Conservation (phyloP, 2,797 vertebrate genomes). For the Graptemys geographica region DNA sequence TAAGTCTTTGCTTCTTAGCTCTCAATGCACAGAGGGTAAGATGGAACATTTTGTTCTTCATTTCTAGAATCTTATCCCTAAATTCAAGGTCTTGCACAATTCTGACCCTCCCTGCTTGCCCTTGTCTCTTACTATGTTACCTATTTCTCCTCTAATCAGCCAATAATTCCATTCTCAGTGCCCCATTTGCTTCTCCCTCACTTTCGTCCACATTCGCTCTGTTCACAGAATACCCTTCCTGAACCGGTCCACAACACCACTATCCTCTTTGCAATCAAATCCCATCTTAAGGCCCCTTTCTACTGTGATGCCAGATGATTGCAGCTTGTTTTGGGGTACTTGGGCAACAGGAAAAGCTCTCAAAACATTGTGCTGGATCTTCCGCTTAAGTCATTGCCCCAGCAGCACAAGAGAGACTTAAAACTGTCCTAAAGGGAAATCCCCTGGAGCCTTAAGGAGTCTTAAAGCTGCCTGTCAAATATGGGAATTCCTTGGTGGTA, state of each 20-base stretch:
- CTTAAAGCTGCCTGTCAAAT: too few species aligned
- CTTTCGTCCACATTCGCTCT: not conserved
- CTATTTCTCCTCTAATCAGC: not conserved
- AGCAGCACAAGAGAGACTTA: too few species aligned
- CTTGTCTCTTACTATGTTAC: slow-evolving; percentile 18
- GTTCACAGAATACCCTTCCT: not conserved
- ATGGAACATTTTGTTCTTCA: not conserved
- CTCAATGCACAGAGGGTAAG: not conserved
- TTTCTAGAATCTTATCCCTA: slow-evolving; percentile 10
- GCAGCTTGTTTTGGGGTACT: fast-evolving
- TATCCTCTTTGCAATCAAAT: not conserved
- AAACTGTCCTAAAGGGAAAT: too few species aligned
- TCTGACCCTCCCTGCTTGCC: not conserved
- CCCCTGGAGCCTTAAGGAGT: too few species aligned
- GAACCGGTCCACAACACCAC: not conserved
- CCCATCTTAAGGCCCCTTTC: not conserved
- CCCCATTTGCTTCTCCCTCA: slow-evolving; percentile 7
- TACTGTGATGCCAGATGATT: not conserved
- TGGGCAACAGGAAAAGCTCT: not conserved
- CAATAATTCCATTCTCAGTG: slow-evolving; percentile 30
- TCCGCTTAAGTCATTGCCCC: too few species aligned
- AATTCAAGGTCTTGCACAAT: not conserved
- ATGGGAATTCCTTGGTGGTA: too few species aligned
- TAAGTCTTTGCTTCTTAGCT: slow-evolving; percentile 19
- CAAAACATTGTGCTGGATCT: not conserved